Evolutionary conservation across 2,888 invertebrate genomes (phyloP).

Genomic region (Nomada fucata): DNA sequence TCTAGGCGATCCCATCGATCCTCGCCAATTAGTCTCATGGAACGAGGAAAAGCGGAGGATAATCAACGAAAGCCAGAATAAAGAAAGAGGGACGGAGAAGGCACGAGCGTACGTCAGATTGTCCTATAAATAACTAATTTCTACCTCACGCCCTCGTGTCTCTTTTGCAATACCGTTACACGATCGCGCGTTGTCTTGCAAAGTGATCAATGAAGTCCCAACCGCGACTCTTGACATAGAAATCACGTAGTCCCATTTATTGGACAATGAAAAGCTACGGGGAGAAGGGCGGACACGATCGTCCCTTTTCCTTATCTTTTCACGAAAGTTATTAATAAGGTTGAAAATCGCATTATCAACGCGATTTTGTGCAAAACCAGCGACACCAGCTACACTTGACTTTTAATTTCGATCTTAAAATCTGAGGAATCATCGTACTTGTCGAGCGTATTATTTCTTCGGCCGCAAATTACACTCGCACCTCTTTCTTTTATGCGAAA

Average conservation of each 20-base stretch:
- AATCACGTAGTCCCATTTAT: conserved; percentile 50
- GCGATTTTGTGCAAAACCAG: neutral
- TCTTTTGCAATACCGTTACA: conserved; percentile 60
- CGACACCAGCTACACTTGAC: conserved; percentile 8
- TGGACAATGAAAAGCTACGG: conserved; percentile 26
- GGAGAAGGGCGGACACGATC: neutral
- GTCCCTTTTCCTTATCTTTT: neutral
- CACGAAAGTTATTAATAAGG: neutral
- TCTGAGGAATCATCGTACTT: too few relatives aligned
- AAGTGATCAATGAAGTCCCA: conserved; percentile 54
- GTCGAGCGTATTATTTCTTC: too few relatives aligned
- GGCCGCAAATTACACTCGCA: too few relatives aligned
- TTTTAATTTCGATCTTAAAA: neutral
- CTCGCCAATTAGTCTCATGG: neutral
- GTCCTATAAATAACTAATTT: conserved; percentile 68
- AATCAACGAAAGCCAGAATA: conserved; percentile 47
- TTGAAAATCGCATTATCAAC: neutral
- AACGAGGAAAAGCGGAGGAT: neutral
- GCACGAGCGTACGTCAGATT: conserved; percentile 4
- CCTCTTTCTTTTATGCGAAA: too few relatives aligned
- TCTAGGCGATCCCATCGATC: neutral
- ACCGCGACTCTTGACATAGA: conserved; percentile 43
- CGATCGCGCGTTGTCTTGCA: conserved; percentile 41
- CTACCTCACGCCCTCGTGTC: conserved; percentile 52
- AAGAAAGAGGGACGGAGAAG: neutral